These are phyloP conservation scores for Yponomeuta malinellus DNA, from an alignment of 2,888 invertebrate species.

Conservation along the genomic window DNA sequence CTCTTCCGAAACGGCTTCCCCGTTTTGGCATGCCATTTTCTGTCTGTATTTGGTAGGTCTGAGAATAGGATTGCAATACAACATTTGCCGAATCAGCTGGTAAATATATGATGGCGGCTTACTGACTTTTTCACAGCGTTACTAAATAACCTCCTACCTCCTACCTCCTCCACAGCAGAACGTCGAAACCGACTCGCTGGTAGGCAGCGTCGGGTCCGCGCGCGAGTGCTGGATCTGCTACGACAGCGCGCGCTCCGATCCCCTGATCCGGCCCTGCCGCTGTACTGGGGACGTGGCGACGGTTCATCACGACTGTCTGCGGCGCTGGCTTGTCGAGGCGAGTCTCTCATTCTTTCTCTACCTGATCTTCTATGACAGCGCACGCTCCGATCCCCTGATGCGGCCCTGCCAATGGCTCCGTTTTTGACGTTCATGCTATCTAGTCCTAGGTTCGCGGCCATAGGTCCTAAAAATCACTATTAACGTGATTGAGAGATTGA, in stretches of 20 bases:
- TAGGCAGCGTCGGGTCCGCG: conserved; percentile 52
- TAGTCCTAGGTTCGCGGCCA: no score
- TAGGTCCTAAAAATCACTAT: no score
- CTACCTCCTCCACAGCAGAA: conserved; percentile 34
- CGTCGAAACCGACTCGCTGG: conserved; percentile 64
- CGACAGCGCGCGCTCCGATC: conserved; percentile 86
- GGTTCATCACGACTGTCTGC: conserved; percentile 93
- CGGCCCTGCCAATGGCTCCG: neutral
- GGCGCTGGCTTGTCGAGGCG: conserved; percentile 93
- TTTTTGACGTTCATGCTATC: no score
- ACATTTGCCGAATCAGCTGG: no score
- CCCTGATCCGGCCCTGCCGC: conserved; percentile 91
- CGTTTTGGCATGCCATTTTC: no score
- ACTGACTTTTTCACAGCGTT: no score
- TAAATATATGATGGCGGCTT: no score
- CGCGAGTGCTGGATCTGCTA: conserved; percentile 96
- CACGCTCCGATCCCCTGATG: neutral
- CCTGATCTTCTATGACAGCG: neutral
- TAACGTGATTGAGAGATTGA: no score
- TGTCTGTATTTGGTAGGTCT: no score
- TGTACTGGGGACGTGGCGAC: conserved; percentile 95
- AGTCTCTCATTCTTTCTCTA: conserved; percentile 8
- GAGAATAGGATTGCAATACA: no score
- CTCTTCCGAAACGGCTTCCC: no score
- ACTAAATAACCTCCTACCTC: no score